Evolutionary conservation across 2,797 vertebrate species (phyloP).

Genomic region (Heliangelus exortis): DNA sequence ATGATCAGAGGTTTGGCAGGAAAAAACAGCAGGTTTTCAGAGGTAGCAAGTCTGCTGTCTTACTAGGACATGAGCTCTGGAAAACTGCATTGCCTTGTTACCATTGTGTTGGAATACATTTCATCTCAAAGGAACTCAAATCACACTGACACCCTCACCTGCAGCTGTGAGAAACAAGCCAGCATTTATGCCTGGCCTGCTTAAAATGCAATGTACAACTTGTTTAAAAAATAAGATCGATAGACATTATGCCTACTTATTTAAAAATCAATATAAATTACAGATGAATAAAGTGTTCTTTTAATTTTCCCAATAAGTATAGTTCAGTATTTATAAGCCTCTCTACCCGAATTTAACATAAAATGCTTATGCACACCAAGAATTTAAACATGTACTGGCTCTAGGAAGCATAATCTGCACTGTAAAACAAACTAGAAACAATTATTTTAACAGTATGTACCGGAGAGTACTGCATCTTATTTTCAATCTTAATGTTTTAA

Average conservation of each 20-base stretch:
- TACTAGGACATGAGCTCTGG: not conserved
- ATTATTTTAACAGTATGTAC: not conserved
- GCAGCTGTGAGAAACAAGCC: not conserved
- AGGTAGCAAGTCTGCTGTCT: not conserved
- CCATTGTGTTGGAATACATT: not conserved
- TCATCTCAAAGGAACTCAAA: not conserved
- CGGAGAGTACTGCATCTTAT: not conserved
- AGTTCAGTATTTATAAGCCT: slow-evolving; percentile 39
- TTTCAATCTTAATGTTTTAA: not conserved
- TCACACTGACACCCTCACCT: not conserved
- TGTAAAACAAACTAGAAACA: not conserved
- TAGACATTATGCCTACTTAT: not conserved
- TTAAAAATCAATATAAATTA: slow-evolving; percentile 47
- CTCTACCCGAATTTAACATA: not conserved
- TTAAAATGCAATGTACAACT: not conserved
- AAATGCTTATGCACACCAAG: not conserved
- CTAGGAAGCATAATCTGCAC: not conserved
- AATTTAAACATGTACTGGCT: not conserved
- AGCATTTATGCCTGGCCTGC: not conserved
- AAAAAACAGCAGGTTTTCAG: not conserved
- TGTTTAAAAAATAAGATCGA: slow-evolving; percentile 22
- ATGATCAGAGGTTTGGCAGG: not conserved
- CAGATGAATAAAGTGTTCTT: slow-evolving; percentile 21
- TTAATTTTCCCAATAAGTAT: slow-evolving; percentile 36
- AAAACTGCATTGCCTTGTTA: not conserved